phyloP scores from a whole-genome alignment of 2,888 invertebrate genomes.

The Macrosoma leucophasiata region DNA sequence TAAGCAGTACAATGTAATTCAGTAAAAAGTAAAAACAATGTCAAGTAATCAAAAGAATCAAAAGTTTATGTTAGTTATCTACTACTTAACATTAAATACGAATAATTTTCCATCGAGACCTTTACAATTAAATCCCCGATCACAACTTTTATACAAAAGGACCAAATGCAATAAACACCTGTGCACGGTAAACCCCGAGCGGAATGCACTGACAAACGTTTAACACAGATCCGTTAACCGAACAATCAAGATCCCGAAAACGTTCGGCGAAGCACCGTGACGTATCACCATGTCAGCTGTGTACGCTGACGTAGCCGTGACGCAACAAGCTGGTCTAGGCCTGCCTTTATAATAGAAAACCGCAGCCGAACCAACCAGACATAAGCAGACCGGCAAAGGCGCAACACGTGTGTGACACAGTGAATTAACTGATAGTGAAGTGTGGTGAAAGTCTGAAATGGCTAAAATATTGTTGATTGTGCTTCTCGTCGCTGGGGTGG shows the following conservation, averaged over 20 bases:
- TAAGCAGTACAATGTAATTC: too few relatives aligned
- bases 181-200: constrained; percentile 10
- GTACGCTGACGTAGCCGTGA: constrained; percentile 27
- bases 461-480: constrained; percentile 49
- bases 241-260: constrained; percentile 9
- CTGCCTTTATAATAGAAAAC: constrained; percentile 57
- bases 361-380: constrained; percentile 43
- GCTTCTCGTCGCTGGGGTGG: constrained; percentile 38
- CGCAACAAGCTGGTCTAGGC: constrained; percentile 39
- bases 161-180: too few relatives aligned
- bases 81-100: too few relatives aligned
- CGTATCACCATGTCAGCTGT: constrained; percentile 33
- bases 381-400: constrained; percentile 46
- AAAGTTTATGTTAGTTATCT: too few relatives aligned
- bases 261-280: constrained; percentile 28
- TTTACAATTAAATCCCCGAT: too few relatives aligned
- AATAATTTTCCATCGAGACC: too few relatives aligned
- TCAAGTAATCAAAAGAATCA: too few relatives aligned
- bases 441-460: constrained; percentile 38
- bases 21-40: too few relatives aligned
- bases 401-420: constrained; percentile 41
- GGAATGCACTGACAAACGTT: constrained; percentile 4
- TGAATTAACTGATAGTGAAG: constrained; percentile 32
- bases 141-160: too few relatives aligned
- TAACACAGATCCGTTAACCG: constrained; percentile 10